A percentile compares a stretch with the other conserved stretches of the same genome.
Evolutionary conservation across 2,113 vertebrate genomes (phyloP).

Genomic region (Daboia siamensis): DNA sequence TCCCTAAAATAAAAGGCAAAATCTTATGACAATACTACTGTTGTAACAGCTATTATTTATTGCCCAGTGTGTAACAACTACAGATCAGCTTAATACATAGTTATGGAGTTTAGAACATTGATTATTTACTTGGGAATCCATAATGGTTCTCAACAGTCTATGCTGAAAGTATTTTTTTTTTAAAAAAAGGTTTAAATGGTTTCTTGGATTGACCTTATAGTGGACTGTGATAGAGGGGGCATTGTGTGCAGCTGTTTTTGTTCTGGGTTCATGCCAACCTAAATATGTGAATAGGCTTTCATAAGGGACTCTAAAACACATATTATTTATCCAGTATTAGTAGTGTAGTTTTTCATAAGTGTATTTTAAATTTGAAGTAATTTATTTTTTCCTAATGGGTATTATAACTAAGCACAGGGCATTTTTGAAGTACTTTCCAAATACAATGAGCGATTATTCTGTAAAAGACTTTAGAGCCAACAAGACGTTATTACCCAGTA

Average conservation of each 20-base stretch:
- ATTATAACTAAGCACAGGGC: constrained; percentile 57
- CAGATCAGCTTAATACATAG: constrained; percentile 61
- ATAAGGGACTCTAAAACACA: constrained; percentile 66
- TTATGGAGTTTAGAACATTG: constrained; percentile 65
- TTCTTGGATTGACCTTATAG: constrained; percentile 67
- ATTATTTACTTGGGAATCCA: constrained; percentile 67
- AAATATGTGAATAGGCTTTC: constrained; percentile 68
- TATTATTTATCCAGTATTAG: constrained; percentile 69
- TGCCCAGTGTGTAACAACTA: constrained; percentile 60
- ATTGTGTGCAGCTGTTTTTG: constrained; percentile 61
- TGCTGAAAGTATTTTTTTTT: constrained; percentile 51
- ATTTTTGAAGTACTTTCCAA: constrained; percentile 40
- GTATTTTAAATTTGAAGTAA: constrained; percentile 63
- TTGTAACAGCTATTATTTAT: constrained; percentile 60
- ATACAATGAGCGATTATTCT: constrained; percentile 41
- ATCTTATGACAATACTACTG: constrained; percentile 51
- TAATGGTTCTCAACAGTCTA: constrained; percentile 66
- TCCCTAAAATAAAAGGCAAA: constrained; percentile 55
- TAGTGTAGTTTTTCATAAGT: constrained; percentile 65
- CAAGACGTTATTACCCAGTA: constrained; percentile 31
- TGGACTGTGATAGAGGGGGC: constrained; percentile 61
- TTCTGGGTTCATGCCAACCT: constrained; percentile 58
- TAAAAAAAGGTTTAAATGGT: constrained; percentile 60
- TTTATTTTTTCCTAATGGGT: constrained; percentile 55
- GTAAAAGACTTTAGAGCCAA: constrained; percentile 46